Evolutionary conservation across 2,113 vertebrate species (phyloP).

Genomic region (Melanerpes formicivorus): DNA sequence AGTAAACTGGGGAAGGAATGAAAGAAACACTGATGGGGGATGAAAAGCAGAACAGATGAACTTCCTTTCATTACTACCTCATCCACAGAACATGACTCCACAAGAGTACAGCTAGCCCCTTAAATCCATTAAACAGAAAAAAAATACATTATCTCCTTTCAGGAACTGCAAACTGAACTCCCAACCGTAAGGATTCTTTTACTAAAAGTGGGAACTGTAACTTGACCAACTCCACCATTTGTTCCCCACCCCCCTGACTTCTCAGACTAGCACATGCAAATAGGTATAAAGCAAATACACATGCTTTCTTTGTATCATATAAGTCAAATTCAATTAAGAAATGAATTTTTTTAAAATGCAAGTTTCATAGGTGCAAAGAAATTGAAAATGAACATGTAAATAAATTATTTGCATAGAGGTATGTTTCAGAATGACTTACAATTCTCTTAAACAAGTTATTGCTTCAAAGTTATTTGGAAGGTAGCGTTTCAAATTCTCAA

Average conservation of each 20-base stretch:
- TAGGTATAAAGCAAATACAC: background rate
- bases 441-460: background rate
- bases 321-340: background rate
- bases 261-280: background rate
- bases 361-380: background rate
- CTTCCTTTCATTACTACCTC: background rate
- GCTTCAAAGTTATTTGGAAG: background rate
- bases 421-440: background rate
- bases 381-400: background rate
- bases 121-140: background rate
- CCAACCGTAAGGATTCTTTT: background rate
- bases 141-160: background rate
- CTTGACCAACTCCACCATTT: background rate
- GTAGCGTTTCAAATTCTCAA: background rate
- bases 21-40: background rate
- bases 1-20: background rate
- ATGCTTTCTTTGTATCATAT: no score
- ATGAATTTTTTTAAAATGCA: background rate
- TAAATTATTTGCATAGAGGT: background rate
- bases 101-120: background rate
- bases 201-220: background rate
- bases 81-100: background rate
- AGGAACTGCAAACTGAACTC: background rate
- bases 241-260: background rate
- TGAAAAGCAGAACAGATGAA: background rate